phyloP scores from a whole-genome alignment of 2,888 invertebrate genomes.

The Drosophila atripex region DNA sequence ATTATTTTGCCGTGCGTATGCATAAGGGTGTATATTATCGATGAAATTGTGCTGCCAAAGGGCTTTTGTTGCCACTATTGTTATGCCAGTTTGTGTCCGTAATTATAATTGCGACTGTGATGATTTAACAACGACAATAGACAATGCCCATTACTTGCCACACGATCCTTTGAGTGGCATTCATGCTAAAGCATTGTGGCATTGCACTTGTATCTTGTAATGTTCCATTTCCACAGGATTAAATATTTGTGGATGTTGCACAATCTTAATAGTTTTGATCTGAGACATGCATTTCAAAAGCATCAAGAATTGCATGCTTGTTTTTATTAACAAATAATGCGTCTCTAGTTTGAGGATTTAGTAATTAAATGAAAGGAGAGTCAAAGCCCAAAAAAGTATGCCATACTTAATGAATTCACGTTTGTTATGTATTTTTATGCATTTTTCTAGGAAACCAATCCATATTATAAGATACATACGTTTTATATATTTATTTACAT shows the following conservation, averaged over 20 bases:
- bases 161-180: conserved; percentile 28
- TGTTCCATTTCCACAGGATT: not conserved
- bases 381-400: not conserved
- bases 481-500: not conserved
- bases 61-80: conserved; percentile 42
- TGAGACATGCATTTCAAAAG: not conserved
- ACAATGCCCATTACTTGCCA: conserved; percentile 20
- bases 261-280: not conserved
- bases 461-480: not conserved
- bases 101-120: conserved; percentile 51
- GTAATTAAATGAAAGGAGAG: too few relatives aligned
- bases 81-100: conserved; percentile 43
- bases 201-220: conserved; percentile 14
- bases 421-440: too few relatives aligned
- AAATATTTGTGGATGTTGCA: conserved; percentile 3
- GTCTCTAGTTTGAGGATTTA: not conserved
- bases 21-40: conserved; percentile 20
- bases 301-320: not conserved
- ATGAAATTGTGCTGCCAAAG: conserved; percentile 28
- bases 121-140: conserved; percentile 41
- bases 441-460: not conserved
- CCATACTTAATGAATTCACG: not conserved
- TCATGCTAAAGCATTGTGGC: conserved; percentile 6
- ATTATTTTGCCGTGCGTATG: conserved; percentile 33
- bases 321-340: not conserved